phyloP scores from a whole-genome alignment of 2,797 vertebrate genomes.

The Sebastiscus tertius region DNA sequence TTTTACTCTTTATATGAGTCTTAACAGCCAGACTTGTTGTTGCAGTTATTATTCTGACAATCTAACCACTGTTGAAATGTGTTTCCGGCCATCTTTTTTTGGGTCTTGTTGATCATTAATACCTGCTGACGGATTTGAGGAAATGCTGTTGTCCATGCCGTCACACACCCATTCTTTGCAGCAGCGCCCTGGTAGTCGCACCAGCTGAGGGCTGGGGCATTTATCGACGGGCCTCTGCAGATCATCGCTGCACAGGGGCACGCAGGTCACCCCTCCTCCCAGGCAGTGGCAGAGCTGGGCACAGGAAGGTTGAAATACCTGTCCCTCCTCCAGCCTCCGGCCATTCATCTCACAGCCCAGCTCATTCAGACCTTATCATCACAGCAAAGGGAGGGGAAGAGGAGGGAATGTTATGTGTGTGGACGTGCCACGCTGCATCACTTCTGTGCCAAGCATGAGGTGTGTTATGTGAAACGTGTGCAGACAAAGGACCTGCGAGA shows the following conservation, averaged over 20 bases:
- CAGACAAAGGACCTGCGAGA: background rate
- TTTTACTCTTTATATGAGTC: background rate
- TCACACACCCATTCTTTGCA: slow-evolving; percentile 88
- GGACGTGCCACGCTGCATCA: background rate
- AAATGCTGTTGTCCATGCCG: slow-evolving; percentile 29
- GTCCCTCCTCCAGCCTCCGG: slow-evolving; percentile 80
- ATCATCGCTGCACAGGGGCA: slow-evolving; percentile 84
- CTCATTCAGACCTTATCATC: slow-evolving; percentile 72
- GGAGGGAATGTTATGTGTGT: background rate
- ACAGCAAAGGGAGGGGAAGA: background rate
- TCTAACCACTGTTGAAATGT: background rate
- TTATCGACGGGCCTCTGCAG: slow-evolving; percentile 79
- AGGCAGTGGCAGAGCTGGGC: slow-evolving; percentile 83
- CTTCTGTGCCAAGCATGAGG: background rate
- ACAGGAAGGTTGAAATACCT: slow-evolving; percentile 88
- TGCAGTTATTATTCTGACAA: background rate
- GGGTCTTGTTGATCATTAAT: background rate
- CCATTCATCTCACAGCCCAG: slow-evolving; percentile 84
- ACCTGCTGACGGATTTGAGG: slow-evolving; percentile 58
- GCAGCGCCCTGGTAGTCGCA: slow-evolving; percentile 83
- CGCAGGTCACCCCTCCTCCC: slow-evolving; percentile 84
- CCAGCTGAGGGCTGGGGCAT: slow-evolving; percentile 79
- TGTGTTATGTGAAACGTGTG: background rate
- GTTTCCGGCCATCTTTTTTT: background rate
- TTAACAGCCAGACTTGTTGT: background rate